Conservation (phyloP, 2,113 vertebrate species). For the Tichodroma muraria region DNA sequence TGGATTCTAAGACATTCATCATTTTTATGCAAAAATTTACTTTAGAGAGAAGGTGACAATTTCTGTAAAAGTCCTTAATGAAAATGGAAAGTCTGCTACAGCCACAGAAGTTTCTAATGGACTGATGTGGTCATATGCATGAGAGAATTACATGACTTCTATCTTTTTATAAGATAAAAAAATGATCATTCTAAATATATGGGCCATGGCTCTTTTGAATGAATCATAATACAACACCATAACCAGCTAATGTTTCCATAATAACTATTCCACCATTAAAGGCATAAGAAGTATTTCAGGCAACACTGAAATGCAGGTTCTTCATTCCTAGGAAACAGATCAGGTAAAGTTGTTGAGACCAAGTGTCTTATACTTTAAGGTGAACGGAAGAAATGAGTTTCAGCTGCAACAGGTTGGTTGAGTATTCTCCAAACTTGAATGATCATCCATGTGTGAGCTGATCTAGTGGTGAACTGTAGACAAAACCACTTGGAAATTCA, state of each 20-base stretch:
- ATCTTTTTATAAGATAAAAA: conserved; percentile 14
- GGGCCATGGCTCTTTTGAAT: neutral
- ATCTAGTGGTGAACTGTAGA: neutral
- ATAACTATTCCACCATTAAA: neutral
- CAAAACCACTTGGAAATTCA: neutral
- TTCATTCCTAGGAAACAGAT: neutral
- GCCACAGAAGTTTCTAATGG: conserved; percentile 45
- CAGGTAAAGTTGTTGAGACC: neutral
- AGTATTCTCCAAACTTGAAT: neutral
- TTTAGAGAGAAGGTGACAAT: conserved; percentile 49
- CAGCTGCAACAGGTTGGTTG: neutral
- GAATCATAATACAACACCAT: neutral
- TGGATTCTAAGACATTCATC: conserved; percentile 39
- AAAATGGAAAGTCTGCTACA: conserved; percentile 58
- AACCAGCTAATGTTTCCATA: neutral
- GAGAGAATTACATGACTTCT: conserved; percentile 18
- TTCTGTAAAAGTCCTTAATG: conserved; percentile 52
- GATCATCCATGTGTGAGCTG: neutral
- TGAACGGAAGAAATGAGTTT: neutral
- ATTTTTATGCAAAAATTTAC: conserved; percentile 60
- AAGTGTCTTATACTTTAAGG: neutral
- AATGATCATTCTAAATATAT: conserved; percentile 28
- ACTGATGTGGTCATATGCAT: conserved; percentile 44
- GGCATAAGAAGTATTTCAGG: neutral
- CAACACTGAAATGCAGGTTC: neutral